Conservation (phyloP, 2,113 vertebrate genomes). For the Neolamprologus longior region DNA sequence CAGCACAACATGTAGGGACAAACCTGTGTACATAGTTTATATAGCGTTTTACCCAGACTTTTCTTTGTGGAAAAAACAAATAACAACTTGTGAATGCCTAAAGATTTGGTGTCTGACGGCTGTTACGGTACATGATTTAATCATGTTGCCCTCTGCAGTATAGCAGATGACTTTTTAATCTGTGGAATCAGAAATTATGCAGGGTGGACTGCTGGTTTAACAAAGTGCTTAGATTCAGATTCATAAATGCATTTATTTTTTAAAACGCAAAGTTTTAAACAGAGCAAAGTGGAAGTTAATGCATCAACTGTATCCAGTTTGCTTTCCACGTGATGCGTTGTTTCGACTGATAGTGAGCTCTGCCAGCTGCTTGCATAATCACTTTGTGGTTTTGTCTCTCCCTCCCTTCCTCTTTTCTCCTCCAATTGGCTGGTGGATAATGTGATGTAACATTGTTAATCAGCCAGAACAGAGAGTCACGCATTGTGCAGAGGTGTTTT, state of each 20-base stretch:
- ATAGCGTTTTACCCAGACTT: neutral
- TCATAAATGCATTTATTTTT: neutral
- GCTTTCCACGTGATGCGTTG: neutral
- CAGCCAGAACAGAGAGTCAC: neutral
- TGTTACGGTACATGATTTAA: neutral
- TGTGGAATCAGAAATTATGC: neutral
- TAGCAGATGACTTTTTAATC: neutral
- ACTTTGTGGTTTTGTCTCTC: neutral
- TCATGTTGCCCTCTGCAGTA: neutral
- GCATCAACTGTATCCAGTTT: neutral
- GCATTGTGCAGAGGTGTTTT: neutral
- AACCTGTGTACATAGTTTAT: neutral
- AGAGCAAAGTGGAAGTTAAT: neutral
- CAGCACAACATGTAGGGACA: neutral
- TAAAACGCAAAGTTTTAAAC: neutral
- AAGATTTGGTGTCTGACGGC: neutral
- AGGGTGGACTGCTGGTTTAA: neutral
- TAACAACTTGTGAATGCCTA: neutral
- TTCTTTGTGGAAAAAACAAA: neutral
- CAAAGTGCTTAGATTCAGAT: neutral
- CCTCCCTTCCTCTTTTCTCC: neutral
- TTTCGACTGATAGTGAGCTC: neutral
- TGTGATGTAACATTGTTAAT: constrained; percentile 19
- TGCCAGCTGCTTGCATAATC: constrained; percentile 21
- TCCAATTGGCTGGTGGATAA: neutral